Evolutionary conservation across 2,888 invertebrate genomes (phyloP).

Genomic region (Drosophila robusta): DNA sequence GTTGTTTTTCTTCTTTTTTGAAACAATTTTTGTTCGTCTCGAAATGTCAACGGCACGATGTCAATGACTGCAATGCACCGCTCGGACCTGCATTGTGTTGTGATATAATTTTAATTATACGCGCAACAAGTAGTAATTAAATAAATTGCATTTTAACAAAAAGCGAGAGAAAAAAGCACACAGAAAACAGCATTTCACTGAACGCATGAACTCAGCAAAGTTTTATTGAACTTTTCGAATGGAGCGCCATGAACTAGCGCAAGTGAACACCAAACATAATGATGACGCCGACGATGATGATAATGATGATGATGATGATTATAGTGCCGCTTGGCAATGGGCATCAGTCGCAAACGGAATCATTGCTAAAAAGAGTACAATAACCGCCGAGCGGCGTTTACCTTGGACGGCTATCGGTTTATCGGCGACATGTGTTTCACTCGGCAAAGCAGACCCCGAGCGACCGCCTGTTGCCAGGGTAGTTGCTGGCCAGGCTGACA

Average conservation of each 20-base stretch:
- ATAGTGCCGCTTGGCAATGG: constrained; percentile 54
- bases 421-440: constrained; percentile 51
- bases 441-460: constrained; percentile 8
- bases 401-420: constrained; percentile 41
- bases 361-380: constrained; percentile 66
- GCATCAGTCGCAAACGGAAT: constrained; percentile 31
- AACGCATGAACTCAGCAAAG: constrained; percentile 55
- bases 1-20: constrained; percentile 2
- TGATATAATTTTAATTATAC: constrained; percentile 62
- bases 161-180: neutral
- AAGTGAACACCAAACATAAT: neutral
- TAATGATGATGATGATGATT: constrained; percentile 10
- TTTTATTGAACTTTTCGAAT: constrained; percentile 70
- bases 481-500: constrained; percentile 24
- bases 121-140: constrained; percentile 58
- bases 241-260: constrained; percentile 51
- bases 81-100: constrained; percentile 32
- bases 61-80: constrained; percentile 58
- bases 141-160: constrained; percentile 43
- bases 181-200: constrained; percentile 43
- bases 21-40: constrained; percentile 13
- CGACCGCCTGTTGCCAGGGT: constrained; percentile 47
- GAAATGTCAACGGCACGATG: constrained; percentile 57
- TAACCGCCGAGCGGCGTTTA: constrained; percentile 58
- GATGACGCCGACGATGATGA: constrained; percentile 12